These are phyloP conservation scores for Neogale vison DNA, from an alignment of 2,113 vertebrate genomes.

Conservation along the genomic window DNA sequence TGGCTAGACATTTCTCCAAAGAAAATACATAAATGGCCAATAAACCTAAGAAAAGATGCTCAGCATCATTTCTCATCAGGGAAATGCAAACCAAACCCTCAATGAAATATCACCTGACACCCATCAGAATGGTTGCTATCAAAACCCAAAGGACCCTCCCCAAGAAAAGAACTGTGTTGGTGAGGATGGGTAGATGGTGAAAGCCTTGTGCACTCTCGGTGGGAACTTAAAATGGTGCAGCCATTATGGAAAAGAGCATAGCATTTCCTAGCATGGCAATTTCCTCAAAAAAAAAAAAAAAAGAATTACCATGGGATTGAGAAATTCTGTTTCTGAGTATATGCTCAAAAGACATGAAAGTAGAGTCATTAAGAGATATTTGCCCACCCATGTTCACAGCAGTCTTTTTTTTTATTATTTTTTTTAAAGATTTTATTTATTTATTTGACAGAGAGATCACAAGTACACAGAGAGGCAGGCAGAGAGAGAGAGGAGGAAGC, in stretches of 20 bases:
- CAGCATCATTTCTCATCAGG: background rate
- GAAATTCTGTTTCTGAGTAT: background rate
- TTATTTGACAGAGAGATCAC: no score
- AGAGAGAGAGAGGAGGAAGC: no score
- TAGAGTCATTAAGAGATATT: background rate
- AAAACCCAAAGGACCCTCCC: rapidly evolving
- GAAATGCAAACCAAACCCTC: background rate
- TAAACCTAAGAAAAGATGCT: background rate
- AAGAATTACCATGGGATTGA: background rate
- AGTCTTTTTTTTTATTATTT: background rate
- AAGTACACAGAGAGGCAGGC: no score
- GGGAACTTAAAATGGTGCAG: background rate
- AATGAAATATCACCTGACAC: background rate
- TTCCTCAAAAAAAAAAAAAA: background rate
- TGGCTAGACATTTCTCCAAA: background rate
- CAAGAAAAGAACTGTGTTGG: background rate
- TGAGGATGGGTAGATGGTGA: background rate
- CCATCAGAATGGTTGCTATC: background rate
- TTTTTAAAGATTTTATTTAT: no score
- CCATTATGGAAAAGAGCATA: background rate
- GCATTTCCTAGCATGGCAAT: background rate
- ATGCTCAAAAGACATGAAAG: background rate
- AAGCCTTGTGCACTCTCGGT: background rate
- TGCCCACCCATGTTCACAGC: background rate
- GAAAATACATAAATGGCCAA: background rate